Conservation (phyloP, 2,113 vertebrate genomes). For the Proteles cristata region DNA sequence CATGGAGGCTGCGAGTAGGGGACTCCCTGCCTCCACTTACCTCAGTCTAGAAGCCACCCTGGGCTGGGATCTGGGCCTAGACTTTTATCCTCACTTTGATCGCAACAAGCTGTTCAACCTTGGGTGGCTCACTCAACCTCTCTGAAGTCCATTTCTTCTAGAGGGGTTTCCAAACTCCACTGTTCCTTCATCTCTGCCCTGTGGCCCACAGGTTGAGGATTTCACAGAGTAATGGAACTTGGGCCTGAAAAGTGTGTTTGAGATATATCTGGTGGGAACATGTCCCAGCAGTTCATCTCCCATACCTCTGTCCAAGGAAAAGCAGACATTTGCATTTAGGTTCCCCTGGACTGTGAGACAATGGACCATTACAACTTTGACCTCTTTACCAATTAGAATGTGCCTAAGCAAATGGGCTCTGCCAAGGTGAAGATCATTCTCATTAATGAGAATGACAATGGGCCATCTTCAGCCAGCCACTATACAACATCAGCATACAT, state of each 20-base stretch:
- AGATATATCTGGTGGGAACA: slow-evolving; percentile 96
- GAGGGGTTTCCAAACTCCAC: background rate
- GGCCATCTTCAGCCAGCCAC: slow-evolving; percentile 92
- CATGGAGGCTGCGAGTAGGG: background rate
- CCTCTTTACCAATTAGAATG: slow-evolving; percentile 97
- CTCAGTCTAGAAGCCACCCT: background rate
- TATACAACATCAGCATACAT: slow-evolving; percentile 95
- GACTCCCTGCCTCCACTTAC: background rate
- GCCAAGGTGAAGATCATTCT: slow-evolving; percentile 95
- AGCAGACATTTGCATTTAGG: slow-evolving; percentile 94
- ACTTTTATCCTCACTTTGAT: background rate
- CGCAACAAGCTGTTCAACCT: background rate
- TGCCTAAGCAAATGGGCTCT: slow-evolving; percentile 95
- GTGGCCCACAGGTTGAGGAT: background rate
- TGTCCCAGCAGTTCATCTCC: slow-evolving; percentile 97
- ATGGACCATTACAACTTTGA: slow-evolving; percentile 57
- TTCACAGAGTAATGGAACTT: background rate
- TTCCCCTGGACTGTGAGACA: slow-evolving; percentile 90
- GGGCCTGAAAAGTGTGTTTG: slow-evolving; percentile 97
- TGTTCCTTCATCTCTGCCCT: background rate
- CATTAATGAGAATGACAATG: slow-evolving; percentile 98
- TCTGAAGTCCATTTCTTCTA: background rate
- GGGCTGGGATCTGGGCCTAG: background rate
- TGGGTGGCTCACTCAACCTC: background rate
- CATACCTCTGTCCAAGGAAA: slow-evolving; percentile 97